Percentiles rank a stretch among this genome's conserved stretches.
Evolutionary conservation across 2,113 vertebrate genomes (phyloP).

Genomic region (Myanophis thanlyinensis): DNA sequence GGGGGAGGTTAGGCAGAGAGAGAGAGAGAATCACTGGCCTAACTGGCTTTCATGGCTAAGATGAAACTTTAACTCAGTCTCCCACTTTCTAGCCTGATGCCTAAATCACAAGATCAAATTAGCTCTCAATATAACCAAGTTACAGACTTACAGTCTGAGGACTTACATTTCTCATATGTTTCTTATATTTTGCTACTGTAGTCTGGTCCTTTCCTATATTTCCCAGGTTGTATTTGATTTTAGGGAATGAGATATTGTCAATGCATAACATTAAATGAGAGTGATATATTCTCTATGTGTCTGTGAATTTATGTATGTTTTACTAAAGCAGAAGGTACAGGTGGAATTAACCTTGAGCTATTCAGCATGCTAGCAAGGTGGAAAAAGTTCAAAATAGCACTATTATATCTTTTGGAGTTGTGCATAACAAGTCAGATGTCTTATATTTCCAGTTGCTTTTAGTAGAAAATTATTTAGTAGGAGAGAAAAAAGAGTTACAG

Average conservation of each 20-base stretch:
- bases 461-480: constrained; percentile 56
- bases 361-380: constrained; percentile 54
- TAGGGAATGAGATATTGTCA: constrained; percentile 59
- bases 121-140: neutral
- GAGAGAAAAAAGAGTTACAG: constrained; percentile 48
- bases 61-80: neutral
- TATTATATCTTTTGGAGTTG: constrained; percentile 60
- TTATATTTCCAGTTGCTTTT: constrained; percentile 65
- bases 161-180: neutral
- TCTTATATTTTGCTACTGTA: constrained; percentile 29
- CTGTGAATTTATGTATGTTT: constrained; percentile 9
- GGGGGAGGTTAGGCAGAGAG: too few species aligned
- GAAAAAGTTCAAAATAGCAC: constrained; percentile 65
- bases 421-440: constrained; percentile 71
- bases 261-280: constrained; percentile 63
- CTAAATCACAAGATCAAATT: neutral
- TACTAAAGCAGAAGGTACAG: constrained; percentile 43
- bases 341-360: constrained; percentile 51
- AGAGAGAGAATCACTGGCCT: neutral
- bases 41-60: neutral
- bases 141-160: neutral
- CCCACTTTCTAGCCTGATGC: neutral
- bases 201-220: constrained; percentile 49
- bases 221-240: constrained; percentile 60
- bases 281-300: constrained; percentile 39